Percentiles rank a stretch among this genome's conserved stretches.
Evolutionary conservation across 1,140 invertebrate species (phyloP).

Genomic region (Saccostrea glomerata): DNA sequence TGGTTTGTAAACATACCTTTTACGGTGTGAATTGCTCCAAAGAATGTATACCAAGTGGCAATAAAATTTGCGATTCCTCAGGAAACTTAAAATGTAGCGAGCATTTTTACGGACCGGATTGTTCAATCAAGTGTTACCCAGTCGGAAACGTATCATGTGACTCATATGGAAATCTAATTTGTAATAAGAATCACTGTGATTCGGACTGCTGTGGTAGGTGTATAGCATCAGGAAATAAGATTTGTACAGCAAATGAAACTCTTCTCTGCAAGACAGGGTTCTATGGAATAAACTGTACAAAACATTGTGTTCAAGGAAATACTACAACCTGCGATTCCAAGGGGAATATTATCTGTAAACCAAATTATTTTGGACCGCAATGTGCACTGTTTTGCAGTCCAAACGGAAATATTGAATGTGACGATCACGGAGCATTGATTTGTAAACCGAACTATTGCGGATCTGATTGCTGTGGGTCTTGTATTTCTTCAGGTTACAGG

Average conservation of each 20-base stretch:
- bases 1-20: neutral
- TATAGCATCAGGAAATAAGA: neutral
- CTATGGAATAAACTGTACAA: conserved; percentile 33
- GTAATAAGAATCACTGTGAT: neutral
- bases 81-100: conserved; percentile 26
- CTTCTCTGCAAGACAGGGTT: neutral
- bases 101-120: conserved; percentile 27
- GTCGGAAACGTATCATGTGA: conserved; percentile 1
- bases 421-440: neutral
- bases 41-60: neutral
- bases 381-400: conserved; percentile 26
- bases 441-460: conserved; percentile 41
- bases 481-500: neutral
- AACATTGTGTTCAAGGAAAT: neutral
- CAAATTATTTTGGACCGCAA: conserved; percentile 29
- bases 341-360: neutral
- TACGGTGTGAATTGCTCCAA: conserved; percentile 22
- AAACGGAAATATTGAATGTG: conserved; percentile 11
- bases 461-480: neutral
- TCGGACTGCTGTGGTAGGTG: neutral
- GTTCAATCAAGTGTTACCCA: neutral
- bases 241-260: neutral
- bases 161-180: neutral
- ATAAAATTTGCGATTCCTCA: neutral
- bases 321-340: conserved; percentile 1